Base-by-base conservation (phyloP, 1,140 invertebrate genomes). In the Drosophila sechellia region DNA sequence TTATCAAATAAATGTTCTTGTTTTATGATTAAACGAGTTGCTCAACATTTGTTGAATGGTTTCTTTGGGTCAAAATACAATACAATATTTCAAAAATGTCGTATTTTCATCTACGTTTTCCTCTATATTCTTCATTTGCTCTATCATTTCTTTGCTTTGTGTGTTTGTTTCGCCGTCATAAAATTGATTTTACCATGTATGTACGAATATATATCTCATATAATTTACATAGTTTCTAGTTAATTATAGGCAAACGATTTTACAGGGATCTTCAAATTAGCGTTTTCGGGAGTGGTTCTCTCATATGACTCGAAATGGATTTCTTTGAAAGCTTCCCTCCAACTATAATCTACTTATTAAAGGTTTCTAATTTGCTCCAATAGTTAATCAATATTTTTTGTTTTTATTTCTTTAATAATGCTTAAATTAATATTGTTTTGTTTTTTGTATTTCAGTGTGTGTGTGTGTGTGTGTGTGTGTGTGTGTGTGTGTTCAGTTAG, bases 1-100 rank as follows among this genome's bases (percentile, higher is more conserved):
- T 87, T 86, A 83, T 83, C 69, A 86, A 86, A 87, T 86, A 78
- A 73, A 59, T 86, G 59, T 85, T 58, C 22, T 77, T 56, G 63
- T 77, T 77, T 69, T 49, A 58, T 59, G 54, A 83, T 89, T 84
- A 87, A 89, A 87, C 84, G 84, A 87, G 63, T 76, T 86, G 70
- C 50, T 79, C 84, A 87, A 87, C 84, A 40, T 59, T 66, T 76
- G 72, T 75, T 76, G 60, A 83, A 72, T 84, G 64, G 70, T 66
- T 72, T 87, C 84, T 89, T 87, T 87, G 85, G 84, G 76, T 87
- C 84, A 80, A 89, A 87, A 89, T 84, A 89, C 84, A 87, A 73
- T 87, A 87, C 66, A 80, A 80, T 80, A 77, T 79, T 81, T 84
- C 76, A 60, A 87, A 86, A 84, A 80, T 70, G 52, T 77, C 59